Evolutionary conservation across 2,113 vertebrate species (phyloP).

Genomic region (Dicentrarchus labrax): DNA sequence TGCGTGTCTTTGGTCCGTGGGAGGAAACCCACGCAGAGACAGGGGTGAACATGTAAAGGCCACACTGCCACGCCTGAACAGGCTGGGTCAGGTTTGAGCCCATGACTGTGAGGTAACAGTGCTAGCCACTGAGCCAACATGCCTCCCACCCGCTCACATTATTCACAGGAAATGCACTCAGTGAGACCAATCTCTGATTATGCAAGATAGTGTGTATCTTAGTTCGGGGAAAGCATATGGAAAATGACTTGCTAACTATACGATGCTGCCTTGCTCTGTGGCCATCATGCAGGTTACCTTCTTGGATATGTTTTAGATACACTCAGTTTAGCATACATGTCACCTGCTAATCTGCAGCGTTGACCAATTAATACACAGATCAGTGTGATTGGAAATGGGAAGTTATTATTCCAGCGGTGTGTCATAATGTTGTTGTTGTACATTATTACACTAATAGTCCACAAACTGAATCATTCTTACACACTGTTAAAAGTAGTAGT

Average conservation of each 20-base stretch:
- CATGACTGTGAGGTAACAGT: neutral
- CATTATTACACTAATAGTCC: too few relatives aligned
- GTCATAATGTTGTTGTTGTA: neutral
- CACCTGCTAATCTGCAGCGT: too few relatives aligned
- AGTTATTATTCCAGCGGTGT: neutral
- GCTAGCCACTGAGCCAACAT: slow-evolving; percentile 11
- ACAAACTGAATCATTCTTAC: too few relatives aligned
- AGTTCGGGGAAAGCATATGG: slow-evolving; percentile 3
- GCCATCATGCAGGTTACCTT: neutral
- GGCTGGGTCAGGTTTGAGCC: neutral
- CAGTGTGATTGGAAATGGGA: neutral
- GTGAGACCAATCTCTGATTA: slow-evolving; percentile 33
- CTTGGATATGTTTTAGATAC: neutral
- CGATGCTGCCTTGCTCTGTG: neutral
- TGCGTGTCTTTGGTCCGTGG: neutral
- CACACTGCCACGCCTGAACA: neutral
- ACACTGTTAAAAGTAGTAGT: too few relatives aligned
- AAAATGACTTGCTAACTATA: neutral
- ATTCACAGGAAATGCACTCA: slow-evolving; percentile 62
- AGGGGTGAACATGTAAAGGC: neutral
- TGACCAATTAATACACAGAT: neutral
- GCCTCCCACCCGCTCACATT: slow-evolving; percentile 31
- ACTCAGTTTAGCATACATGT: neutral
- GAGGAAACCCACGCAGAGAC: neutral
- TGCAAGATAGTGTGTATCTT: slow-evolving; percentile 16